Conservation (phyloP, 2,888 invertebrate genomes). For the Schizaphis graminum region DNA sequence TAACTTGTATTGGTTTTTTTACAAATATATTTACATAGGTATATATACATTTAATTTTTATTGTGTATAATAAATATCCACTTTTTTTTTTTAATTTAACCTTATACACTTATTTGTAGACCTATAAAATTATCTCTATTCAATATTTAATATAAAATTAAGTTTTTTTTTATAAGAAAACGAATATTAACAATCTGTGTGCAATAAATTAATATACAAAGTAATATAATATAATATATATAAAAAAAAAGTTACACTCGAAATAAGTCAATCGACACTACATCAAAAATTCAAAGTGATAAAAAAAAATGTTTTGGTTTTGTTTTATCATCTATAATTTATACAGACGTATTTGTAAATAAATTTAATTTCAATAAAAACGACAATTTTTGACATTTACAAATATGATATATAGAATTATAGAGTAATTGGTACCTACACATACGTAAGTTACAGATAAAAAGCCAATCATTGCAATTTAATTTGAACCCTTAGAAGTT, state of each 20-base stretch:
- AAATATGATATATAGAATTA: neutral
- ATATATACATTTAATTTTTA: neutral
- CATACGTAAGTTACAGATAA: neutral
- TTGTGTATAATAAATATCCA: neutral
- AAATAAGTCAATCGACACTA: neutral
- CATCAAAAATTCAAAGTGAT: neutral
- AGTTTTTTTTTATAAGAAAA: neutral
- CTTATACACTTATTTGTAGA: neutral
- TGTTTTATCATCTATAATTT: neutral
- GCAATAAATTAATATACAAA: neutral
- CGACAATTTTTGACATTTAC: neutral
- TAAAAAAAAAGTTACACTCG: neutral
- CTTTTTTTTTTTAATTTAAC: neutral
- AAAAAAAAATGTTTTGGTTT: neutral
- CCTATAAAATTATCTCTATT: neutral
- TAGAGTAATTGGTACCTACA: neutral
- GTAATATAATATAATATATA: neutral
- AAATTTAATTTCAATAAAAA: neutral
- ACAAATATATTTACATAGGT: neutral
- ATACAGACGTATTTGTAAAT: no score
- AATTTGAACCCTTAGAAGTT: neutral
- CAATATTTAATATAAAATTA: conserved; percentile 3
- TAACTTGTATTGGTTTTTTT: neutral
- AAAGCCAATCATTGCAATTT: neutral
- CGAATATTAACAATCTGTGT: neutral